Evolutionary conservation across 1,140 invertebrate species (phyloP), one percentile per base, ranked within the genome.

Genomic region (Pissodes strobi): DNA sequence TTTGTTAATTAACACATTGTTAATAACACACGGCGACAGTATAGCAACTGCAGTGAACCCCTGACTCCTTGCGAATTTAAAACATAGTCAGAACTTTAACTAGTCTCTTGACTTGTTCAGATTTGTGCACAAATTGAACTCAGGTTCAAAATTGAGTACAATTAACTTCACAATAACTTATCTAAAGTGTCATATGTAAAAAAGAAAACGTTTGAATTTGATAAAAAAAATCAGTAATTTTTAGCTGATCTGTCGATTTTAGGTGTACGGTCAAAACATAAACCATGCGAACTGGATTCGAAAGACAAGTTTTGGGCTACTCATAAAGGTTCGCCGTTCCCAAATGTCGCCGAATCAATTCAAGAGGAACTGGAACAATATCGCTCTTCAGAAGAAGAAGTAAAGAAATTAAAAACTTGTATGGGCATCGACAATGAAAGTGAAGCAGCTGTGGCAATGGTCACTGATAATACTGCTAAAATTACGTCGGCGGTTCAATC

Each of bases 321-420:
- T 62, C 93, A 98, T 73, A 98, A 97, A 81, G 93, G 96, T 15
- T 95, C 93, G 75, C 96, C 97, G 0, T 99, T 99, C 77, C 97
- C 97, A 0, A 90, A 87, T 13, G 97, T 99, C 2, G 97, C 97
- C 6, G 97, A 99, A 82, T 93, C 96, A 15, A 97, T 99, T 69
- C 97, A 99, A 79, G 94, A 97, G 80, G 94, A 98, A 80, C 78
- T 99, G 58, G 97, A 99, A 79, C 90, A 92, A 46, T 98, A 98
- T 79, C 86, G 86, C 68, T 88, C 88, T 55, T 94, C 92, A 45
- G 97, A 99, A 80, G 94, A 97, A 64, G 94, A 99, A 85, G 94
- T 99, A 0, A 98, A 97, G 76, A 90, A 90, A 69, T 79, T 99
- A 1, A 99, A 98, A 81, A 85, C 86, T 23, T 90, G 93, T 0